phyloP scores from a whole-genome alignment of 1,140 invertebrate genomes.

The Hyles euphorbiae region DNA sequence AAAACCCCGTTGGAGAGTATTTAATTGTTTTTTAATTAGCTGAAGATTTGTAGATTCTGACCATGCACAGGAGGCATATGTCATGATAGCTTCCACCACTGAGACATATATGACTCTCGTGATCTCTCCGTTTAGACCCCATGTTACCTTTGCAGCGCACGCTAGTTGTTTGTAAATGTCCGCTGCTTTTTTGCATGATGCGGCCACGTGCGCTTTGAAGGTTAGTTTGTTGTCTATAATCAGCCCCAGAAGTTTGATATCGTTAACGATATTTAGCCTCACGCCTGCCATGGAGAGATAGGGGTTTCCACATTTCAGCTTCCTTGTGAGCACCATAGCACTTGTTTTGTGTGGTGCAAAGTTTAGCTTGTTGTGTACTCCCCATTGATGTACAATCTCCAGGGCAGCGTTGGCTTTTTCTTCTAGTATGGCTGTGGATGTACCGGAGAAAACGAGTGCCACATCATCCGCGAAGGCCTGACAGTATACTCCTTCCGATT shows the following conservation, averaged over 20 bases:
- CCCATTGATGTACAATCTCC: too few relatives aligned
- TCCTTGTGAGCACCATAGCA: slow-evolving; percentile 15
- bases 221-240: slow-evolving; percentile 17
- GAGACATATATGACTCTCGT: neutral
- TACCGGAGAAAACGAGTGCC: too few relatives aligned
- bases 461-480: too few relatives aligned
- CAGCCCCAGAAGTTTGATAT: slow-evolving; percentile 14
- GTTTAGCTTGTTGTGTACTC: slow-evolving; percentile 13
- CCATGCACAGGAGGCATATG: neutral
- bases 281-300: slow-evolving; percentile 7
- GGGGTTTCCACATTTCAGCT: slow-evolving; percentile 12
- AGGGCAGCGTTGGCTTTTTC: too few relatives aligned
- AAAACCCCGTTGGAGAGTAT: slow-evolving; percentile 14
- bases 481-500: too few relatives aligned
- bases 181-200: slow-evolving; percentile 7
- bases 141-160: neutral
- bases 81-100: slow-evolving; percentile 3
- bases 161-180: slow-evolving; percentile 2
- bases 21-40: neutral
- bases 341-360: slow-evolving; percentile 21
- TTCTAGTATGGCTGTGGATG: too few relatives aligned
- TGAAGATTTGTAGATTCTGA: neutral
- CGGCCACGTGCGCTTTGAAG: slow-evolving; percentile 17
- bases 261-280: slow-evolving; percentile 1
- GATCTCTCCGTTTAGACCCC: neutral